These are phyloP conservation scores for Zingel zingel DNA, from an alignment of 2,113 vertebrate species.

Conservation along the genomic window DNA sequence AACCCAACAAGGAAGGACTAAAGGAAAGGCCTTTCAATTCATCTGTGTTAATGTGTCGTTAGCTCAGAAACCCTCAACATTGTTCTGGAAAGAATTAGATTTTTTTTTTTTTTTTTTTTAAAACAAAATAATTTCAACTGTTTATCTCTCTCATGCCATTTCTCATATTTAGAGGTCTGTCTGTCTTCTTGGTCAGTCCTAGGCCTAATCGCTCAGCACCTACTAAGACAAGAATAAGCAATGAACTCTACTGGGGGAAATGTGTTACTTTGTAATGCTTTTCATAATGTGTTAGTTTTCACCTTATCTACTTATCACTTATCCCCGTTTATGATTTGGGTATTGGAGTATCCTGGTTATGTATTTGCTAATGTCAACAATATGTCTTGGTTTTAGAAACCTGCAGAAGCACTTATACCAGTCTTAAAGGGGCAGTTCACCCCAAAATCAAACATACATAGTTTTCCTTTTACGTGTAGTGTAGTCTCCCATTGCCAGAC, in stretches of 20 bases:
- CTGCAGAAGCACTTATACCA: too few species aligned
- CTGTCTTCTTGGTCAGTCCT: neutral
- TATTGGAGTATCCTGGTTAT: neutral
- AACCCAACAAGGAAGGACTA: conserved; percentile 1
- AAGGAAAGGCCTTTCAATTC: conserved; percentile 1
- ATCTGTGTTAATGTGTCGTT: neutral
- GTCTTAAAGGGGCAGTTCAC: too few species aligned
- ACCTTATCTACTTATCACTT: neutral
- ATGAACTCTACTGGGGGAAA: neutral
- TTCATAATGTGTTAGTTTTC: neutral
- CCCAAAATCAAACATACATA: too few species aligned
- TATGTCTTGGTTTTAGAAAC: neutral
- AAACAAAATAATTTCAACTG: neutral
- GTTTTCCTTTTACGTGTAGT: too few species aligned
- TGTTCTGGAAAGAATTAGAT: neutral
- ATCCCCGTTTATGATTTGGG: neutral
- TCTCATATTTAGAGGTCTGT: neutral
- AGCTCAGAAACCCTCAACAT: conserved; percentile 4
- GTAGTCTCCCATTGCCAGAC: too few species aligned
- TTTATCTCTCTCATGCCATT: neutral
- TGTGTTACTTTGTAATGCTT: neutral
- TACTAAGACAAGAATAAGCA: neutral
- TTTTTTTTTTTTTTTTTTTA: fast-evolving
- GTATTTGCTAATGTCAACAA: neutral
- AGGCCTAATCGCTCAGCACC: neutral